Evolutionary conservation across 1,140 invertebrate genomes (phyloP), one percentile per base, ranked within the genome.

Genomic region (Meloidogyne exigua): DNA sequence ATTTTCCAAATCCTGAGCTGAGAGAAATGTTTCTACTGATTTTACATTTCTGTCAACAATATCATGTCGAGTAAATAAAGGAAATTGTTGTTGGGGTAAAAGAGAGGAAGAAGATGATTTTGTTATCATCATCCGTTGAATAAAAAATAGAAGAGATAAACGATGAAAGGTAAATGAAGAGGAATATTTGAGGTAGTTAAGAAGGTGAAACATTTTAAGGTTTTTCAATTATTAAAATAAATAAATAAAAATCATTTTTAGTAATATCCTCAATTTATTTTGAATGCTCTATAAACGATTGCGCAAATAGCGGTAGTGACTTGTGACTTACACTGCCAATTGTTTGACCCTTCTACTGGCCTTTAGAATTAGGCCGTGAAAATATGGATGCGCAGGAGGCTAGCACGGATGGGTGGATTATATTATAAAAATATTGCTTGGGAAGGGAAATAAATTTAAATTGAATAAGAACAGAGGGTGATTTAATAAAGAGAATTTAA

Each of bases 21-120:
- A 85, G 28, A 82, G 73, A 15, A 63, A 63, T 28, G 82, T 84
- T 66, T 82, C 81, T 36, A 36, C 63, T 25, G 73, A 15, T 10
- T 84, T 28, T 26, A 67, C 65, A 36, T 18, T 79, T 73, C 77
- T 82, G 49, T 82, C 82, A 0, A 82, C 79, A 62, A 82, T 70
- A 83, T 82, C 21, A 68, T 68, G 65, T 3, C 25, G 39, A 64
- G 39, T n/a, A 71, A 1, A 57, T 11, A 25, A 28, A 26, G 69
- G 23, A 71, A 32, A 42, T 42, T 65, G 23, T 65, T 66, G 71
- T 23, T 32, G 25, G n/a, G 39, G 49, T 23, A 44, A 28, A 72
- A 57, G 13, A 36, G 36, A 42, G 32, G 71, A 57, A 72, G 18
- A 63, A 63, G 36, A n/a, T 62, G 39, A 7, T 25, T 18, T 18